Base-by-base conservation (phyloP, 2,888 invertebrate species). In the Portevinia maculata region DNA sequence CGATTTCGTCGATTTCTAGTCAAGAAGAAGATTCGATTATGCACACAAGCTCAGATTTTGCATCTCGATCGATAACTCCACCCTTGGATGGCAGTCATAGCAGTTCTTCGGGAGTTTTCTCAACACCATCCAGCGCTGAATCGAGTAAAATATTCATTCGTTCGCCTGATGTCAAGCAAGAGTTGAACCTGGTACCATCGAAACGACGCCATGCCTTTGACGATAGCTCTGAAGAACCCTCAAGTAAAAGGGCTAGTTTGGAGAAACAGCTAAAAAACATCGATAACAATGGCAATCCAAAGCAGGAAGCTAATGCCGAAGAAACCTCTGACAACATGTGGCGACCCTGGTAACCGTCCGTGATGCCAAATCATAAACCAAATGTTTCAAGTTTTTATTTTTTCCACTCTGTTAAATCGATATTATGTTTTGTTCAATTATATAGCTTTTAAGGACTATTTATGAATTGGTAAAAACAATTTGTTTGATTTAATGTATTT, bases 1-100 rank as follows among this genome's bases (percentile, higher is more conserved):
- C 95, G 0, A 90, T 94, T 15, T 94, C 94, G 0, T 94, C 94
- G 46, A 93, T 93, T 48, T 94, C 94, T 5, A 94, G 94, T 59
- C 93, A 93, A 85, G 91, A 91, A 39, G 92, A 92, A 11, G 94
- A 94, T 84, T 94, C 94, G 24, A 89, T 91, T 1, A 88, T 87
- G 85, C 87, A 87, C 15, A 92, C 93, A 3, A 92, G 88, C 70
- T 87, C 93, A 0, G 91, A 91, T 53, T 86, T 86, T 57, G 75
- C 75, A 11, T 92, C 92, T 0, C 92, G 92, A 85, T 92, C 92
- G 85, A 92, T 92, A 0, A 93, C 93, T 0, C 93, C 93, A 0
- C 88, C 92, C 50, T 91, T 91, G 1, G 86, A 11, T 89, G 91
- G 90, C 90, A 85, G 89, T 88, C 11, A 67, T 17, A 85, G 86